phyloP scores from a whole-genome alignment of 2,888 invertebrate genomes.

The Sphaerophoria rueppellii region DNA sequence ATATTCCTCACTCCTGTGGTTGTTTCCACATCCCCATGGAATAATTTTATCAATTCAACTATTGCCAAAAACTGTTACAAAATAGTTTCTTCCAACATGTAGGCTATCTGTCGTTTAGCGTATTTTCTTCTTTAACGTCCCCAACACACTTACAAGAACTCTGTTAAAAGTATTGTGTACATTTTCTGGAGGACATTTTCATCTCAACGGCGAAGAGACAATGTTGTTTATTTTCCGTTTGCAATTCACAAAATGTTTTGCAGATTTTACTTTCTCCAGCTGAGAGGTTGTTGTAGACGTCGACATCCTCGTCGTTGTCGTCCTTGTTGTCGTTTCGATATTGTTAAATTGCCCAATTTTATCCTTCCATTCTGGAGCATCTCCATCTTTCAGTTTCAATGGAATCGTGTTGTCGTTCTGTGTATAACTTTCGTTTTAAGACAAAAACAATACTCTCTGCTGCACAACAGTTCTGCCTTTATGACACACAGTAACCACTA shows the following conservation, averaged over 20 bases:
- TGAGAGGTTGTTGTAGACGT: neutral
- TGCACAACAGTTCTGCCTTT: slow-evolving; percentile 37
- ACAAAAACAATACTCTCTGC: slow-evolving; percentile 30
- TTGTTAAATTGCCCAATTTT: slow-evolving; percentile 35
- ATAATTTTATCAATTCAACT: slow-evolving; percentile 44
- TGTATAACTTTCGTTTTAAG: slow-evolving; percentile 39
- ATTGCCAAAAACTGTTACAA: slow-evolving; percentile 31
- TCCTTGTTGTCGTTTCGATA: slow-evolving; percentile 47
- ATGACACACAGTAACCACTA: slow-evolving; percentile 29
- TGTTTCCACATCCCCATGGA: neutral
- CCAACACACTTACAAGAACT: neutral
- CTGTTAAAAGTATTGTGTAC: neutral
- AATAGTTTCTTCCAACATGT: slow-evolving; percentile 33
- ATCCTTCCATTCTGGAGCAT: slow-evolving; percentile 26
- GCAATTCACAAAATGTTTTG: slow-evolving; percentile 35
- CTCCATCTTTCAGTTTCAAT: slow-evolving; percentile 26
- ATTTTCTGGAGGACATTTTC: slow-evolving; percentile 32
- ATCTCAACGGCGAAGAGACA: slow-evolving; percentile 35
- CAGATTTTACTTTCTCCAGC: slow-evolving; percentile 49
- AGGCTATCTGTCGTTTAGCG: slow-evolving; percentile 16
- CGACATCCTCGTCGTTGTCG: neutral
- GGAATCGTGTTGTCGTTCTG: slow-evolving; percentile 6
- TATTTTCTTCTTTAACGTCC: slow-evolving; percentile 19
- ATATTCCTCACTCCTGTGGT: slow-evolving; percentile 7
- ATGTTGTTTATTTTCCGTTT: slow-evolving; percentile 28